Percentiles rank a stretch among this genome's conserved stretches.
These are phyloP conservation scores for Cassiopea xamachana DNA, from an alignment of 30 jellyfish, hydroid and myxozoan genomes.

Conservation along the genomic window DNA sequence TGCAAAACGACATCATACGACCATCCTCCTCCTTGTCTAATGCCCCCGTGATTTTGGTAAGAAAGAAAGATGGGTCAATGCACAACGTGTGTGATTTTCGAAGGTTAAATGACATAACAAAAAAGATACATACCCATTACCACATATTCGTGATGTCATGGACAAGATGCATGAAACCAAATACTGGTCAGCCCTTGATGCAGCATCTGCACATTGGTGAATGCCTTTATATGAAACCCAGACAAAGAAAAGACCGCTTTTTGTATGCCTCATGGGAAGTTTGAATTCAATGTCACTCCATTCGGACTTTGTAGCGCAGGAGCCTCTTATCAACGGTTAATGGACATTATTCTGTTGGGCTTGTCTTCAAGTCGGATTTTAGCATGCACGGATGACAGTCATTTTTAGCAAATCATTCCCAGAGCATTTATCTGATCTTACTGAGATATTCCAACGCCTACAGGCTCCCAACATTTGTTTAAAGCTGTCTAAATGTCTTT, in stretches of 20 bases:
- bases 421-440: constrained; percentile 4
- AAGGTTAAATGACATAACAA: constrained; percentile 39
- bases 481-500: constrained; percentile 34
- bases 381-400: no score
- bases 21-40: constrained; percentile 55
- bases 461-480: constrained; percentile 7
- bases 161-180: background rate
- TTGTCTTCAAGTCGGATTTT: no score
- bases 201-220: no score
- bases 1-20: constrained; percentile 32
- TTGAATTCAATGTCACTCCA: no score
- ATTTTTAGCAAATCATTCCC: constrained; percentile 5
- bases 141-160: constrained; percentile 62
- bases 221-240: no score
- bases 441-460: background rate
- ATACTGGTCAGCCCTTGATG: no score
- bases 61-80: constrained; percentile 21
- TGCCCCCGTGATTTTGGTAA: constrained; percentile 37
- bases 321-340: no score
- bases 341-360: no score
- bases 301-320: no score
- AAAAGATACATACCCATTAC: constrained; percentile 65
- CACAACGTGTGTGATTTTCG: constrained; percentile 53
- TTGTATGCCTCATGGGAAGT: no score
- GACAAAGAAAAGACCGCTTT: no score